Evolutionary conservation across 2,797 vertebrate genomes (phyloP).

Genomic region (Hippoglossus hippoglossus): DNA sequence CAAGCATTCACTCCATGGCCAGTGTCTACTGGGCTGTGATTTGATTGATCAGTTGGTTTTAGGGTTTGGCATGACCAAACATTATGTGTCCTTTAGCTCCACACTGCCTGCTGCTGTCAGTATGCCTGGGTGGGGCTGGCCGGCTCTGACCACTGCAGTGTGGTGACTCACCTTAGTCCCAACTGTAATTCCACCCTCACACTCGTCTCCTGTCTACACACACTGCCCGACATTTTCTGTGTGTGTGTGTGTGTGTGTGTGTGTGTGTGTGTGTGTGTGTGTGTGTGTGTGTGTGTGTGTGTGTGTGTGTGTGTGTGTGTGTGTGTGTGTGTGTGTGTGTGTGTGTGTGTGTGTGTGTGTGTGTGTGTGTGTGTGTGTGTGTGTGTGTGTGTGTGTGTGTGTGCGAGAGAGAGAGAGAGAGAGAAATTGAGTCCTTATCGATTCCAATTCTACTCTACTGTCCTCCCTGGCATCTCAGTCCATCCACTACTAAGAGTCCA

Average conservation of each 20-base stretch:
- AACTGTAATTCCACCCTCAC: conserved; percentile 61
- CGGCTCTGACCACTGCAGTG: conserved; percentile 51
- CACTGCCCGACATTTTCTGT: conserved; percentile 23
- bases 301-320: conserved; percentile 2
- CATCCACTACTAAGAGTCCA: conserved; percentile 16
- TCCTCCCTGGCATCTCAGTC: conserved; percentile 23
- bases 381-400: conserved; percentile 2
- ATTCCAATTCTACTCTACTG: conserved; percentile 26
- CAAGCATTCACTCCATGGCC: background rate
- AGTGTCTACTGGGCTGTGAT: conserved; percentile 9
- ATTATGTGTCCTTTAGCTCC: background rate
- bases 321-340: conserved; percentile 2
- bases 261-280: conserved; percentile 2
- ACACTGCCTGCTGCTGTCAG: conserved; percentile 2
- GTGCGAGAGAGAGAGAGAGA: background rate
- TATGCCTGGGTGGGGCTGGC: conserved; percentile 25
- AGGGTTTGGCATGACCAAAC: background rate
- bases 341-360: conserved; percentile 2
- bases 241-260: conserved; percentile 8
- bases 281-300: conserved; percentile 2
- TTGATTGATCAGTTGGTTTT: conserved; percentile 45
- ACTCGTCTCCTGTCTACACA: conserved; percentile 14
- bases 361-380: conserved; percentile 2
- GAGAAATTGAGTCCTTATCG: conserved; percentile 24
- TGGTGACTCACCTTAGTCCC: conserved; percentile 64